Percentiles rank a stretch among this genome's conserved stretches.
Conservation (phyloP, 2,888 invertebrate genomes). For the Tipula confusa region DNA sequence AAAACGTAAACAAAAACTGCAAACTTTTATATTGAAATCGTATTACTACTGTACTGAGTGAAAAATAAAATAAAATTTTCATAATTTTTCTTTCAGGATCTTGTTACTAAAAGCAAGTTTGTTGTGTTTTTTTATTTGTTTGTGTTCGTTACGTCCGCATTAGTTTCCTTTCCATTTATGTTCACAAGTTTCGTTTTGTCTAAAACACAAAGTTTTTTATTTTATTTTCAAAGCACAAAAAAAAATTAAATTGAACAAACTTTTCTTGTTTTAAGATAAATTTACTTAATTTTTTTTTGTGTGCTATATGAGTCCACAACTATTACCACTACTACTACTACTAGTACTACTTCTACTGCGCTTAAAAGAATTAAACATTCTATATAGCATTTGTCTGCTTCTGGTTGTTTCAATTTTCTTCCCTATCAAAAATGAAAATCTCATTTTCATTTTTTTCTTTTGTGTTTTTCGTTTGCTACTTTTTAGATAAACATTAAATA, state of each 20-base stretch:
- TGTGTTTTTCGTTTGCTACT: not conserved
- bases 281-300: not conserved
- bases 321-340: too few species aligned
- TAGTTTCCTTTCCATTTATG: not conserved
- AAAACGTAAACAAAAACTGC: not conserved
- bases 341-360: too few species aligned
- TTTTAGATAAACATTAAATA: not conserved
- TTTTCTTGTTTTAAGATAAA: slow-evolving; percentile 25
- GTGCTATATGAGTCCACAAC: not conserved
- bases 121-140: too few species aligned
- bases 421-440: not conserved
- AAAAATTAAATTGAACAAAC: not conserved
- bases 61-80: not conserved
- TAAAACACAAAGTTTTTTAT: not conserved
- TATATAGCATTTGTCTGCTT: not conserved
- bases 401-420: not conserved
- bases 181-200: not conserved
- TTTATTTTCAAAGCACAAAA: not conserved
- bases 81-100: slow-evolving; percentile 14
- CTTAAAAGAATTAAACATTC: not conserved
- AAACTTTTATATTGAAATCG: slow-evolving; percentile 9
- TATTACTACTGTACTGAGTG: not conserved
- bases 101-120: slow-evolving; percentile 20
- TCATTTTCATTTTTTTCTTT: not conserved
- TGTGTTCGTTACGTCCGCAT: not conserved